These are phyloP conservation scores for Acanthisitta chloris DNA, from an alignment of 2,113 vertebrate species.

Conservation along the genomic window DNA sequence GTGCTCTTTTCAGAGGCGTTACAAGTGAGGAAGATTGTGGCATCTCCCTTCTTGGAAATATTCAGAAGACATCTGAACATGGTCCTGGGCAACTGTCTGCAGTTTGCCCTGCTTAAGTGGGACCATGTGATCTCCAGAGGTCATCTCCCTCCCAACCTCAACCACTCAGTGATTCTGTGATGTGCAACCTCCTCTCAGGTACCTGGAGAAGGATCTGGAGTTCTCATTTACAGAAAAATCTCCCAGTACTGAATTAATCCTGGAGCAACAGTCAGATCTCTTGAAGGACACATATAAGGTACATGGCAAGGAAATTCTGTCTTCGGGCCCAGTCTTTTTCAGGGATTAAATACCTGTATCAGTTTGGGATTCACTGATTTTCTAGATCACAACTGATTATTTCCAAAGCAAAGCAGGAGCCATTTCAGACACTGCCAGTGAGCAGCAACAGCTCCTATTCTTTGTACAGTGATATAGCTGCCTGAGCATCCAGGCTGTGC, in stretches of 20 bases:
- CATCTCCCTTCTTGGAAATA: neutral
- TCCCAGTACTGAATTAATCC: neutral
- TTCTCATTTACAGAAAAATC: neutral
- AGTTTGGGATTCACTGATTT: neutral
- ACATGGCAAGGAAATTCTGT: neutral
- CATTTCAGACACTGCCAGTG: neutral
- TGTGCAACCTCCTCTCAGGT: neutral
- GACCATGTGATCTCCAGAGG: neutral
- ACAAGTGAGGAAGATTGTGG: neutral
- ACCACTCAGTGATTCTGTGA: neutral
- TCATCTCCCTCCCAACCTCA: neutral
- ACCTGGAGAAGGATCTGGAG: neutral
- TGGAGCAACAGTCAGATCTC: neutral
- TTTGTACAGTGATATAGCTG: neutral
- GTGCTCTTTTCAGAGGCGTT: neutral
- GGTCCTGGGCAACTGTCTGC: neutral
- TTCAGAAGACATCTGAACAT: neutral
- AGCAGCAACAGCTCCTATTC: neutral
- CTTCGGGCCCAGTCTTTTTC: neutral
- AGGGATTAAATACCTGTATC: neutral
- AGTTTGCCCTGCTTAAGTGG: neutral
- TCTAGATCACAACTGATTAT: neutral
- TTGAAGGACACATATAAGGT: neutral
- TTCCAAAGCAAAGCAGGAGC: neutral
- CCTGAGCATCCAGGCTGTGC: neutral